phyloP scores from a whole-genome alignment of 2,113 vertebrate genomes.

The Antechinus stuartii region DNA sequence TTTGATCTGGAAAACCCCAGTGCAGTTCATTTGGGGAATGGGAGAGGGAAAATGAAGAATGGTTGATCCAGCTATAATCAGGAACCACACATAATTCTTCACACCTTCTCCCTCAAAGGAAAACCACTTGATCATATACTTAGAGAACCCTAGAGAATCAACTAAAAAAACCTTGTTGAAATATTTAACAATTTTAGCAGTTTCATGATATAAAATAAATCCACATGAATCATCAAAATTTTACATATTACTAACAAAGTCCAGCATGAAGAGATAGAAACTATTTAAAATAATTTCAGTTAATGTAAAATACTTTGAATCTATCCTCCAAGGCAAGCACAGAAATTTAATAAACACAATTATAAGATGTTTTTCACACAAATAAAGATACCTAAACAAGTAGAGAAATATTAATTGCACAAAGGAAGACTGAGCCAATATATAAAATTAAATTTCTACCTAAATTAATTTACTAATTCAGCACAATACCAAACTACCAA shows the following conservation, averaged over 20 bases:
- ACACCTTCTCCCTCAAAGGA: background rate
- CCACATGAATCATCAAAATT: background rate
- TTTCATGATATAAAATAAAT: background rate
- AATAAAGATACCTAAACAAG: background rate
- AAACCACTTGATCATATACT: background rate
- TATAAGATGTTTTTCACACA: background rate
- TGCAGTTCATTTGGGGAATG: background rate
- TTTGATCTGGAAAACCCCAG: background rate
- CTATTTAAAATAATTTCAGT: background rate
- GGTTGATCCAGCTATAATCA: background rate
- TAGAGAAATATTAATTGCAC: background rate
- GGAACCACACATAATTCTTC: background rate
- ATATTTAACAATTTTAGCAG: background rate
- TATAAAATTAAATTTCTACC: background rate
- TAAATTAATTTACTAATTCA: background rate
- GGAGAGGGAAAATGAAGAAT: background rate
- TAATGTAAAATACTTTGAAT: background rate
- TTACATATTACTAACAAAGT: background rate
- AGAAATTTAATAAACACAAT: background rate
- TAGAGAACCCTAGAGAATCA: background rate
- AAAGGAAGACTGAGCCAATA: background rate
- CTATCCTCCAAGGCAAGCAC: background rate
- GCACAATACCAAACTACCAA: background rate
- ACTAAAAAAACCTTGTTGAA: background rate
- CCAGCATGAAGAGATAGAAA: background rate